These are phyloP conservation scores for Onychorhynchus coronatus DNA, from an alignment of 2,113 vertebrate genomes.

Conservation along the genomic window DNA sequence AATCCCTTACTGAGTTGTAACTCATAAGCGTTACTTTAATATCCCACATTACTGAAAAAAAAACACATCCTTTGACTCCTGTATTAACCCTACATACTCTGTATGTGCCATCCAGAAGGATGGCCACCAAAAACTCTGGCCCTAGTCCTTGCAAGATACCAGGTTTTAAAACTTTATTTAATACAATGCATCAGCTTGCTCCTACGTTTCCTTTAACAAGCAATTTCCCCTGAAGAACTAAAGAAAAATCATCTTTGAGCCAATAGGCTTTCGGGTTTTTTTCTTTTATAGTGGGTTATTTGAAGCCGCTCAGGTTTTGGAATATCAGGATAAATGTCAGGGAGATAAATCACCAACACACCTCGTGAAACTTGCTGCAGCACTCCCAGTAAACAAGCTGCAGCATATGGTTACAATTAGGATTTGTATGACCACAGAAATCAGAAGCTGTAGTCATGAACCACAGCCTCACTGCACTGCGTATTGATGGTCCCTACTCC, in stretches of 20 bases:
- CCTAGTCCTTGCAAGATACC: neutral
- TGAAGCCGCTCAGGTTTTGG: conserved; percentile 31
- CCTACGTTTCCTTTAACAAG: neutral
- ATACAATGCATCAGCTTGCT: neutral
- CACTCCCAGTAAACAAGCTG: conserved; percentile 13
- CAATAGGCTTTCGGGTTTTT: neutral
- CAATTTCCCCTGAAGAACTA: neutral
- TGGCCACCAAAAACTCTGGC: neutral
- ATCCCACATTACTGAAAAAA: neutral
- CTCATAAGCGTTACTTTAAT: neutral
- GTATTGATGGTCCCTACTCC: neutral
- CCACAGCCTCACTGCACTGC: neutral
- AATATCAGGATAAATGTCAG: conserved; percentile 47
- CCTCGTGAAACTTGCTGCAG: conserved; percentile 13
- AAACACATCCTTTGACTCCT: fast-evolving
- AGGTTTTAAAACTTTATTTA: neutral
- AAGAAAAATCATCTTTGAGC: neutral
- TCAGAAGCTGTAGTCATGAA: conserved; percentile 8
- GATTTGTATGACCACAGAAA: conserved; percentile 21
- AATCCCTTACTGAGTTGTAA: neutral
- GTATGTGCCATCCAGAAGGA: neutral
- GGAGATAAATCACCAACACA: conserved; percentile 46
- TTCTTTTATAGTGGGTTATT: neutral
- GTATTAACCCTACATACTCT: neutral
- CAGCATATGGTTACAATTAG: conserved; percentile 28